Evolutionary conservation across 2,113 vertebrate species (phyloP).

Genomic region (Oenanthe melanoleuca): DNA sequence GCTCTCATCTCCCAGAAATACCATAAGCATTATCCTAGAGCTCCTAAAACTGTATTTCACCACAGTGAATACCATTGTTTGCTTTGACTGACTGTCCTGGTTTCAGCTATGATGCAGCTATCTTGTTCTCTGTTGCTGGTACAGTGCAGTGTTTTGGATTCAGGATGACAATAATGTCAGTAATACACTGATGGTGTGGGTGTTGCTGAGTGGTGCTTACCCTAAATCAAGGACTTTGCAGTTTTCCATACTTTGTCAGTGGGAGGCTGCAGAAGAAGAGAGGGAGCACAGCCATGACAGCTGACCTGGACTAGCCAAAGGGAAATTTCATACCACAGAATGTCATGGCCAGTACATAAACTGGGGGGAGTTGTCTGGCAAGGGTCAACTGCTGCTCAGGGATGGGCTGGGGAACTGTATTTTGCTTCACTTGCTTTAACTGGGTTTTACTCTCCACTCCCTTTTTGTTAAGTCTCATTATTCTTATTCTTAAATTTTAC

Average conservation of each 20-base stretch:
- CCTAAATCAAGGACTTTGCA: not conserved
- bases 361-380: not conserved
- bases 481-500: not conserved
- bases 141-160: not conserved
- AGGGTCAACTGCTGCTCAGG: not conserved
- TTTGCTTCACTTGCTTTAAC: not conserved
- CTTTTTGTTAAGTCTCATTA: not conserved
- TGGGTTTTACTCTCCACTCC: not conserved
- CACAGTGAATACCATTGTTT: not conserved
- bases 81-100: not conserved
- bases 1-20: not conserved
- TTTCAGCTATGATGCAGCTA: not conserved
- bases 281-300: not conserved
- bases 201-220: not conserved
- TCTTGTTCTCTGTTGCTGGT: not conserved
- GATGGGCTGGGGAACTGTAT: not conserved
- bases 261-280: not conserved
- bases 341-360: not conserved
- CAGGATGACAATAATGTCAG: not conserved
- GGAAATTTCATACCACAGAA: not conserved
- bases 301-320: not conserved
- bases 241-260: not conserved
- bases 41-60: not conserved
- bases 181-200: not conserved
- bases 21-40: not conserved